Evolutionary conservation across 2,888 invertebrate species (phyloP).

Genomic region (Incurvaria masculella): DNA sequence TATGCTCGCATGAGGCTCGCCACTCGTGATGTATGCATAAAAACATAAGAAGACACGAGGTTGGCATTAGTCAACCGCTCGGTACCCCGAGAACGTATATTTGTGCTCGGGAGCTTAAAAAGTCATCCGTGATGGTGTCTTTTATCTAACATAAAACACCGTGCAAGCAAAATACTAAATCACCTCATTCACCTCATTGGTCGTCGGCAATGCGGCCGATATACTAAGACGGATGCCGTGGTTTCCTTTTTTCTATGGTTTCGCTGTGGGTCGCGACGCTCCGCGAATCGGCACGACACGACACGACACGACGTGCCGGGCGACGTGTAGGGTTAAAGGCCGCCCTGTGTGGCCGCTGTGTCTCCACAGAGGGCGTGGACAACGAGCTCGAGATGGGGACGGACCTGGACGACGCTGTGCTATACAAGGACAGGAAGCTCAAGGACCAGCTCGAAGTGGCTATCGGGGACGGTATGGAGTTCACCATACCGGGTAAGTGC

Average conservation of each 20-base stretch:
- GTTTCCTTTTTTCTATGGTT: constrained; percentile 53
- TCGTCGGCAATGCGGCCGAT: background rate
- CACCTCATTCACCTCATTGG: too few species aligned
- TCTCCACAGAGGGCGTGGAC: constrained; percentile 65
- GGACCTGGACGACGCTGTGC: constrained; percentile 77
- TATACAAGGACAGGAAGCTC: constrained; percentile 84
- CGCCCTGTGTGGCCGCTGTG: constrained; percentile 62
- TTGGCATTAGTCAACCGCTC: too few species aligned
- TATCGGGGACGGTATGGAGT: constrained; percentile 91
- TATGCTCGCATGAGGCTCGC: too few species aligned
- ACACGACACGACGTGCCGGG: constrained; percentile 22
- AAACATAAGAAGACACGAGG: too few species aligned
- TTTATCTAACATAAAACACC: too few species aligned
- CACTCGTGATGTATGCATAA: too few species aligned
- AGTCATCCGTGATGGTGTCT: too few species aligned
- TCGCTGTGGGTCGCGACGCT: constrained; percentile 24
- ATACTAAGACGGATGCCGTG: constrained; percentile 23
- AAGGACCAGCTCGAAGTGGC: constrained; percentile 89
- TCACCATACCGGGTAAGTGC: constrained; percentile 90
- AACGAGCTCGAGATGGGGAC: constrained; percentile 62
- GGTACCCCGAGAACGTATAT: too few species aligned
- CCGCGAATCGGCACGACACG: constrained; percentile 23
- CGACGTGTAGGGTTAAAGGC: constrained; percentile 50
- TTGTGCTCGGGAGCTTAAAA: too few species aligned
- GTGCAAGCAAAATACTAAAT: too few species aligned